phyloP scores from a whole-genome alignment of 2,113 vertebrate species.

The Aleadryas rufinucha region DNA sequence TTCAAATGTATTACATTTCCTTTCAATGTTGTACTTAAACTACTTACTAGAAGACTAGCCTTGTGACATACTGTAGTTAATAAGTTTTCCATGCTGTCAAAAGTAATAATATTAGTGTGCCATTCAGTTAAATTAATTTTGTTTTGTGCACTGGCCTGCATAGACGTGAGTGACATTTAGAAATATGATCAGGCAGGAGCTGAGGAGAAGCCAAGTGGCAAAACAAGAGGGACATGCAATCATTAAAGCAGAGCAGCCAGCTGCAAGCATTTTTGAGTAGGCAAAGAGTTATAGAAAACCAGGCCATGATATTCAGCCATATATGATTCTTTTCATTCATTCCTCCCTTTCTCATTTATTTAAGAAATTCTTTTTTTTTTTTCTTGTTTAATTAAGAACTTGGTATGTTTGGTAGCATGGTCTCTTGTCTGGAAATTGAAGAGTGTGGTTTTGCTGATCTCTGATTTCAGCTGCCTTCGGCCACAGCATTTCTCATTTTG shows the following conservation, averaged over 20 bases:
- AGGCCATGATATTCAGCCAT: not conserved
- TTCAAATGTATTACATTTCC: conserved; percentile 45
- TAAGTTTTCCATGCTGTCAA: conserved; percentile 79
- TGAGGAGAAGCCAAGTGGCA: conserved; percentile 56
- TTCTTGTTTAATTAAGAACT: conserved; percentile 16
- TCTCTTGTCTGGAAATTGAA: conserved; percentile 54
- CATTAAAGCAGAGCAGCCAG: conserved; percentile 45
- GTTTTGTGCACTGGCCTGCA: conserved; percentile 71
- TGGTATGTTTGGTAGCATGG: conserved; percentile 1
- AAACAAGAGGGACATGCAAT: conserved; percentile 12
- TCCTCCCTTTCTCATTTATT: not conserved
- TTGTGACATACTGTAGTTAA: conserved; percentile 72
- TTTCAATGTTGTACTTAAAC: conserved; percentile 16
- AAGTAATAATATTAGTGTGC: conserved; percentile 77
- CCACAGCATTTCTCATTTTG: conserved; percentile 14
- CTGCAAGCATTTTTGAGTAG: not conserved
- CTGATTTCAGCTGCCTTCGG: conserved; percentile 55
- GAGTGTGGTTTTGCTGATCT: conserved; percentile 22
- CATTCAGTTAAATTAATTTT: conserved; percentile 79
- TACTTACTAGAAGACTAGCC: conserved; percentile 40
- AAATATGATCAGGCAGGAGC: conserved; percentile 67
- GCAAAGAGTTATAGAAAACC: not conserved
- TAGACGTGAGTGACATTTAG: conserved; percentile 71
- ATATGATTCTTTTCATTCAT: not conserved
- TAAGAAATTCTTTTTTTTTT: conserved; percentile 13